These are phyloP conservation scores for Serranus cabrilla DNA, from an alignment of 2,797 vertebrate genomes.

Conservation along the genomic window DNA sequence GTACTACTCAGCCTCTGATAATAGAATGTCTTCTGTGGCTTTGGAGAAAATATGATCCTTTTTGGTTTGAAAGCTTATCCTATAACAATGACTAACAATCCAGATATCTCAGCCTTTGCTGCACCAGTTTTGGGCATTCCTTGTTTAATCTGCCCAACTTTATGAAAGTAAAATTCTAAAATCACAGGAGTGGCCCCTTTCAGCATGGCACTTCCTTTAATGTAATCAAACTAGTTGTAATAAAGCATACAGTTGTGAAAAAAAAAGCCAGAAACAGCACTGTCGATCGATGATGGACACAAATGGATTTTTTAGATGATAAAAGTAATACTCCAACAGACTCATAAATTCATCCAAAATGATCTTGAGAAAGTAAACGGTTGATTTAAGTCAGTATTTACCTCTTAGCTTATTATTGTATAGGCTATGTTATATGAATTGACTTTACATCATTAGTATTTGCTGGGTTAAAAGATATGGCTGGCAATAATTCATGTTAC, in stretches of 20 bases:
- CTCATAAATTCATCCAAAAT: neutral
- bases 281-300: neutral
- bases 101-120: neutral
- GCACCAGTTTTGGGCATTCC: neutral
- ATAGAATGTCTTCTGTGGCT: neutral
- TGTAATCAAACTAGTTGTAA: conserved; percentile 10
- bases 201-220: neutral
- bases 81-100: neutral
- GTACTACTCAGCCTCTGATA: neutral
- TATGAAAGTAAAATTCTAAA: neutral
- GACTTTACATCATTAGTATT: neutral
- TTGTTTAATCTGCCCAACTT: neutral
- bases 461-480: neutral
- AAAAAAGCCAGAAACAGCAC: neutral
- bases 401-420: neutral
- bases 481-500: neutral
- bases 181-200: neutral
- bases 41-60: neutral
- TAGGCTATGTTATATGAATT: neutral
- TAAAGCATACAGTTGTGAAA: neutral
- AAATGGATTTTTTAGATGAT: neutral
- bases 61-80: neutral
- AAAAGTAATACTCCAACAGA: neutral
- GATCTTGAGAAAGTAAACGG: neutral
- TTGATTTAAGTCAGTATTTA: neutral